Base-by-base conservation (phyloP, 1,140 invertebrate genomes). In the Formica exsecta region DNA sequence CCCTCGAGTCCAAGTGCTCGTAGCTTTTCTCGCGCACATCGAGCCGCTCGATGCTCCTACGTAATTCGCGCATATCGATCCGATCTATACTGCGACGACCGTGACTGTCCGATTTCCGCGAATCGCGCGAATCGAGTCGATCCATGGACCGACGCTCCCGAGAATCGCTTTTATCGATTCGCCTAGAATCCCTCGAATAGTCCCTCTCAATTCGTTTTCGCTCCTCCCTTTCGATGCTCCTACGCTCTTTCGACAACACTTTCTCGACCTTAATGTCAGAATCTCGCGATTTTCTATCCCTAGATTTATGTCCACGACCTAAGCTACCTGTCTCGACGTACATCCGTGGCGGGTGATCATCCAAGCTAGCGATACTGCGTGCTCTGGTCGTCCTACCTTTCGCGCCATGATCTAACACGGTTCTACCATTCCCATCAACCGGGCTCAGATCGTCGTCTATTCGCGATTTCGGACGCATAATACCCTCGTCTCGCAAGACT, bases 391-490 rank as follows among this genome's bases (percentile, higher is more conserved):
- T 94, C 38, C 92, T 93, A 62, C 81, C 86, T 9, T 76, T 90
- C 1, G 54, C 38, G 6, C 44, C 54, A 9, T 83, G 66, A 29
- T 88, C 89, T 1, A 89, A 85, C 8, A 90, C 77, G 57, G 92
- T 86, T 1, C 70, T 81, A 59, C 89, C 92, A 57, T 89, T 92
- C 6, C 57, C 11, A 11, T 95, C 94, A 0, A 93, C 90, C 0
- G 93, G 94, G 86, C 94, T 95, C 13, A 93, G 36, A 61, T 95
- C 94, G 74, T 95, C 94, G 59, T 95, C 94, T 36, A 95, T 95
- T 7, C 95, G 89, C 0, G 94, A 95, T 25, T 95, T 95, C 0
- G 95, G 94, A 64, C 93, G 88, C 95, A 95, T 95, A 16, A 95
- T 95, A 70, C 94, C 94, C 70, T 95, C 93, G n/a, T 95, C 95